These are phyloP conservation scores for Cremastinae sp. DNA, from an alignment of 2,888 invertebrate species.

Conservation along the genomic window DNA sequence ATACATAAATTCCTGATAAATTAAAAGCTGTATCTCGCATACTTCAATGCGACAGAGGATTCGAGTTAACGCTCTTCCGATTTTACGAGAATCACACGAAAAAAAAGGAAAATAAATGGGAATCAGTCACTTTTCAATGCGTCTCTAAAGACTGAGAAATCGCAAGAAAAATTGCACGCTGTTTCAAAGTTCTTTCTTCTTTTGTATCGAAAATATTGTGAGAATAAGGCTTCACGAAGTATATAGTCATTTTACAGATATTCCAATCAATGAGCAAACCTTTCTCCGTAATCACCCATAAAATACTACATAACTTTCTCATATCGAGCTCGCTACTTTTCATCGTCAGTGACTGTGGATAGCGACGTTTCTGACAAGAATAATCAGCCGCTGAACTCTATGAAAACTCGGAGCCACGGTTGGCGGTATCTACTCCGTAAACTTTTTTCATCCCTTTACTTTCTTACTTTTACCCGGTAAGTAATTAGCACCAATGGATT, in stretches of 20 bases:
- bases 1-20: background rate
- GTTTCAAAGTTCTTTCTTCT: background rate
- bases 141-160: constrained; percentile 44
- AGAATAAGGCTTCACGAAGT: background rate
- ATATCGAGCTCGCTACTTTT: background rate
- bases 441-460: constrained; percentile 71
- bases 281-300: constrained; percentile 4
- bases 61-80: background rate
- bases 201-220: constrained; percentile 7
- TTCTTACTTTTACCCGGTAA: constrained; percentile 64
- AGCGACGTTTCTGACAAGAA: constrained; percentile 10
- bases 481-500: constrained; percentile 71
- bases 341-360: constrained; percentile 14
- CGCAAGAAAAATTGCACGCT: constrained; percentile 28
- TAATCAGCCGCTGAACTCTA: constrained; percentile 11
- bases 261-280: constrained; percentile 38
- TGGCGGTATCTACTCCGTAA: constrained; percentile 12
- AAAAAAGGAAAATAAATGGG: constrained; percentile 4
- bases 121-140: constrained; percentile 55
- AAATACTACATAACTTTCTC: constrained; percentile 3
- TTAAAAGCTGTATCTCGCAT: constrained; percentile 1
- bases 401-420: background rate
- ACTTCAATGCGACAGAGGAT: background rate
- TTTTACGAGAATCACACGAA: background rate
- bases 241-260: background rate